A percentile compares a stretch with the other conserved stretches of the same genome.
phyloP scores from a whole-genome alignment of 2,888 invertebrate species.

The Pheosia gnoma region DNA sequence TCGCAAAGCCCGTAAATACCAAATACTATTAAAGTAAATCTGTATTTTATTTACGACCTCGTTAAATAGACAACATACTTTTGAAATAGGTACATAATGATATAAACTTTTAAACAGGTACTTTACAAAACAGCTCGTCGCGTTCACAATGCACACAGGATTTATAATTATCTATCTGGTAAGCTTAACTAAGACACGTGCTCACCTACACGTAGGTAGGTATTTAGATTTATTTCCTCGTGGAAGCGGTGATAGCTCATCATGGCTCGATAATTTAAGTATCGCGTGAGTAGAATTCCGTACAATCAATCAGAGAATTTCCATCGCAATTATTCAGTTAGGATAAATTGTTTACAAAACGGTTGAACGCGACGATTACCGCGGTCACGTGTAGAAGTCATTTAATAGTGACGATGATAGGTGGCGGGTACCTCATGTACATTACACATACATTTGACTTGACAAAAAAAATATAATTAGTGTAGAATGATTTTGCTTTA shows the following conservation, averaged over 20 bases:
- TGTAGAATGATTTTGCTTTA: too few species aligned
- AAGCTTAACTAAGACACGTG: not conserved
- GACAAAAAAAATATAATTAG: too few species aligned
- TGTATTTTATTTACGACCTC: conserved; percentile 32
- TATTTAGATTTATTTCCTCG: not conserved
- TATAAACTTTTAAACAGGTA: not conserved
- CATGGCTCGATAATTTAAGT: not conserved
- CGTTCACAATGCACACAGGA: not conserved
- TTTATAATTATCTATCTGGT: not conserved
- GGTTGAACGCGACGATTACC: conserved; percentile 23
- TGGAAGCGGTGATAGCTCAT: conserved; percentile 2
- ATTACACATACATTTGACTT: too few species aligned
- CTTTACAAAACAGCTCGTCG: too few species aligned
- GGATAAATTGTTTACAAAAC: conserved; percentile 24
- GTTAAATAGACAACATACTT: conserved; percentile 24
- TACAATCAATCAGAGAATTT: conserved; percentile 29
- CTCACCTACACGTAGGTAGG: not conserved
- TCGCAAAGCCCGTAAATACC: conserved; percentile 48
- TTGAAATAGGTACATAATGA: not conserved
- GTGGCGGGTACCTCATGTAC: not conserved
- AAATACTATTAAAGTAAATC: conserved; percentile 48
- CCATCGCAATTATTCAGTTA: conserved; percentile 35
- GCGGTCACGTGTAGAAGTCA: conserved; percentile 19
- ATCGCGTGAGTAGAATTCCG: conserved; percentile 26
- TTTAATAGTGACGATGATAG: not conserved